phyloP scores from a whole-genome alignment of 1,140 invertebrate genomes.

The Pachyrhynchus sulphureomaculatus region DNA sequence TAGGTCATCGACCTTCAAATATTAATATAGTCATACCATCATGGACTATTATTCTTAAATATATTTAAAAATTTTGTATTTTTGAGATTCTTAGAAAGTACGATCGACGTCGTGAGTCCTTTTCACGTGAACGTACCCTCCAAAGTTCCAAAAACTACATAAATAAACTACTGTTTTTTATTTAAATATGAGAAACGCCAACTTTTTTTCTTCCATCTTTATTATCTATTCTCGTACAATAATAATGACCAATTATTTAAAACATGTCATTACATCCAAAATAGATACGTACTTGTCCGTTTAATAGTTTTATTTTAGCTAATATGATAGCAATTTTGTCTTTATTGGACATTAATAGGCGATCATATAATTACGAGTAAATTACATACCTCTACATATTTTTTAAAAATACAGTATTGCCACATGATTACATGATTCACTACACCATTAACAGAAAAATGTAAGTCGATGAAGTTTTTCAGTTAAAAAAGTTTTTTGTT shows the following conservation, averaged over 20 bases:
- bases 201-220: not conserved
- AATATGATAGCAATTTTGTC: conserved; percentile 13
- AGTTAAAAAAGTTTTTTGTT: too few relatives aligned
- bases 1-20: too few relatives aligned
- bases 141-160: too few relatives aligned
- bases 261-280: conserved; percentile 9
- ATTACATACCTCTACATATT: conserved; percentile 4
- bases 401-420: conserved; percentile 16
- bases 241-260: conserved; percentile 11
- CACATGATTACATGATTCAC: conserved; percentile 12
- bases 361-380: conserved; percentile 16
- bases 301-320: conserved; percentile 11
- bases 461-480: not conserved
- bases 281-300: not conserved
- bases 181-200: not conserved
- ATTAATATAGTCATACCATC: too few relatives aligned
- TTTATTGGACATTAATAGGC: conserved; percentile 12
- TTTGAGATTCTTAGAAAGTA: too few relatives aligned
- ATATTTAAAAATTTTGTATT: too few relatives aligned
- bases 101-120: too few relatives aligned
- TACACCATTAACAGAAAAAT: conserved; percentile 6
- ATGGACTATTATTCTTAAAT: too few relatives aligned
- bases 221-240: not conserved
- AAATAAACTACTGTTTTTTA: too few relatives aligned
- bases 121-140: too few relatives aligned